Base-by-base conservation (phyloP, 2,888 invertebrate species). In the Zeuzera pyrina region DNA sequence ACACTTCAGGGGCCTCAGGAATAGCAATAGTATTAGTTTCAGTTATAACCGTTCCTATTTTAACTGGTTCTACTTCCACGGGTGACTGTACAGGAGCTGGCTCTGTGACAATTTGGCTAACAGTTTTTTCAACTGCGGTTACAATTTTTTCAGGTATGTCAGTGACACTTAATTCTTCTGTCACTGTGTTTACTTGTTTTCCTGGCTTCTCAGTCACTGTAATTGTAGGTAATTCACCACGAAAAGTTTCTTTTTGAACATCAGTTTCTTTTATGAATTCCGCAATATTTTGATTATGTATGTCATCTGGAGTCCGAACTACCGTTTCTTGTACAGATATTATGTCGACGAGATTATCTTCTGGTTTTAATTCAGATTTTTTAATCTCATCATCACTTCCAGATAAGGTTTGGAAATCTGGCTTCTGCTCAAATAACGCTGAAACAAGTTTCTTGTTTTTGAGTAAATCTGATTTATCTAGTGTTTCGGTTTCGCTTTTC, bases 21-120 rank as follows among this genome's bases (percentile, higher is more conserved):
- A 36, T 15, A 26, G 44, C 35, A 15, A 58, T 59, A 33, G 56
- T 33, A 15, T 57, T 47, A 37, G 43, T 42, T 51, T 73, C 72
- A 35, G 62, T 57, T 2, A 66, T 41, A 21, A 61, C 39, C 27
- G 57, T 61, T 26, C 57, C 65, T 12, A 59, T 38, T 45, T 59
- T 53, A 10, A 63, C 42, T 16, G 59, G 57, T 41, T 64, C 49
- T 13, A 69, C 53, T 44, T 54, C 43, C 11, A 68, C 45, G 7
- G 56, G 29, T 22, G 59, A 60, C 30, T 62, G 63, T 6, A 38
- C 35, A 2, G 55, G 55, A 21, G 52, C 50, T 23, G 49, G 49
- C 39, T 57, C 49, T 25, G 52, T 48, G 6, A 36, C 42, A 13
- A 49, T 42, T 34, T 56, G 49, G 31, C 54, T 43, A 2, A 49